These are phyloP conservation scores for Poeciliopsis occidentalis DNA, from an alignment of 2,113 vertebrate genomes.

Conservation along the genomic window DNA sequence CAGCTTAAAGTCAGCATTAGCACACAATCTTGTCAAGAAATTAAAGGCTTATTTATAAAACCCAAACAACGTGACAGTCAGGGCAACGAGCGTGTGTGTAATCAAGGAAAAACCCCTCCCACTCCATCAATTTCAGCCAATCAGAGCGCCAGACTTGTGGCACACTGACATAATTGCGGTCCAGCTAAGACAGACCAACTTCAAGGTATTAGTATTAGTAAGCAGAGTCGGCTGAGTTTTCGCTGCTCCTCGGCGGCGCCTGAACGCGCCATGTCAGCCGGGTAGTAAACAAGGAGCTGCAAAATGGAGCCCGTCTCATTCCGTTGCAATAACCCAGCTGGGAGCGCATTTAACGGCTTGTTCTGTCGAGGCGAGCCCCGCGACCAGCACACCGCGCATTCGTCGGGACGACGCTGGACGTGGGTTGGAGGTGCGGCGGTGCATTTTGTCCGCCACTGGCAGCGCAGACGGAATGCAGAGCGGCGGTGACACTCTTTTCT, in stretches of 20 bases:
- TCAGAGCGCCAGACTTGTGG: constrained; percentile 70
- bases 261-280: constrained; percentile 69
- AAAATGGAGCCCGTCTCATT: constrained; percentile 74
- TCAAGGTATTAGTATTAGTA: constrained; percentile 9
- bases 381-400: not conserved
- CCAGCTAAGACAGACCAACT: constrained; percentile 63
- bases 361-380: not conserved
- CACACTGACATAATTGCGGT: constrained; percentile 80
- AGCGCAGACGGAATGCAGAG: constrained; percentile 24
- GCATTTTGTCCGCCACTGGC: too few species aligned
- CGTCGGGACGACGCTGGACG: not conserved
- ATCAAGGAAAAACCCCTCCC: constrained; percentile 81
- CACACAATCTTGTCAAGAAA: constrained; percentile 32
- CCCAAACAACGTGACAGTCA: constrained; percentile 57
- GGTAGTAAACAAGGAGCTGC: constrained; percentile 73
- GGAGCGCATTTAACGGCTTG: not conserved
- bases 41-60: constrained; percentile 53
- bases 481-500: constrained; percentile 31
- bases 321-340: constrained; percentile 10
- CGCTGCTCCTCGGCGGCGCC: constrained; percentile 18
- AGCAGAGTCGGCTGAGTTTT: constrained; percentile 15
- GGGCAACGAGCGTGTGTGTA: constrained; percentile 59
- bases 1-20: constrained; percentile 25
- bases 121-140: constrained; percentile 84
- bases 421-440: not conserved